Conservation (phyloP, 2,797 vertebrate genomes). For the Cirrhinus mrigala region DNA sequence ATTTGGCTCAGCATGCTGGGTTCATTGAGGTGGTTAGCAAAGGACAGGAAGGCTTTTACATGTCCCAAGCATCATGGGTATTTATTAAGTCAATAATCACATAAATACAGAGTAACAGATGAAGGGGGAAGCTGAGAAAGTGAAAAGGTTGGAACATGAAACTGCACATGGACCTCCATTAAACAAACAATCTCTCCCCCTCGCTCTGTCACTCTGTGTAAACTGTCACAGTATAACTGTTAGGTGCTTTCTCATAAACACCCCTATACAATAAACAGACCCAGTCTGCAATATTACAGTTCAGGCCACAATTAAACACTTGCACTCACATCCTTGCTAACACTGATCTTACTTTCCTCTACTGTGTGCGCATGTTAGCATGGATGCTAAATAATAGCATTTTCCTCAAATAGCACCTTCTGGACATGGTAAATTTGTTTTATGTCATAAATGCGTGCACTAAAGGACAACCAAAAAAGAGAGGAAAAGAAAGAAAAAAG, state of each 20-base stretch:
- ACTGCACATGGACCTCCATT: not conserved
- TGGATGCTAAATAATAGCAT: too few relatives aligned
- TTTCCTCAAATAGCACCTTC: not conserved
- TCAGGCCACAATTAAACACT: not conserved
- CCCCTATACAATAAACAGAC: constrained; percentile 26
- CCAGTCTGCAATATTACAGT: not conserved
- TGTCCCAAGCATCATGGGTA: constrained; percentile 4
- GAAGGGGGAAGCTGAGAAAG: not conserved
- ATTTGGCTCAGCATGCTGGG: not conserved
- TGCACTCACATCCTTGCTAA: not conserved
- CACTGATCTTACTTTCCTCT: not conserved
- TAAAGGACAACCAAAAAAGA: not conserved
- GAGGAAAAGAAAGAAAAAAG: not conserved
- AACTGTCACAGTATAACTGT: not conserved
- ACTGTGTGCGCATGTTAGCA: not conserved
- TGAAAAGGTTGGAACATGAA: constrained; percentile 10
- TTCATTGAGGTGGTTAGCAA: constrained; percentile 1
- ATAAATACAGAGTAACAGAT: not conserved
- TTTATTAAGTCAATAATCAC: constrained; percentile 28
- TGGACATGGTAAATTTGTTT: not conserved
- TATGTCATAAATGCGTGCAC: not conserved
- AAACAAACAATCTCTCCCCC: constrained; percentile 12
- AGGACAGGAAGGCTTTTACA: constrained; percentile 22
- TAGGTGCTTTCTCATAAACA: constrained; percentile 14
- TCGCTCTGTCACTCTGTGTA: not conserved